Evolutionary conservation across 2,797 vertebrate species (phyloP).

Genomic region (Carapus acus): DNA sequence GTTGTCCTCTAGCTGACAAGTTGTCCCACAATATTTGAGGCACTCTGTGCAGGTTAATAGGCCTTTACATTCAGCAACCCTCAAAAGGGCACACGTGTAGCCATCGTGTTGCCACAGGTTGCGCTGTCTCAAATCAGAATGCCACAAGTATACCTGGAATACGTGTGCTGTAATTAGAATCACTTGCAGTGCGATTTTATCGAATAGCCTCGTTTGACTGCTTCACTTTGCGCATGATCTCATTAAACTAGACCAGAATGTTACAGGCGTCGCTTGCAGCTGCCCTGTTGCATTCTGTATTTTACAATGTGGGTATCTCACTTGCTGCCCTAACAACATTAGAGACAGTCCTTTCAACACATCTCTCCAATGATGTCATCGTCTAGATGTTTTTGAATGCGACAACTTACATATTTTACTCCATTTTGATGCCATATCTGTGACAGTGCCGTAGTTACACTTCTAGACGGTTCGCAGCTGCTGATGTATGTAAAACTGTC

Average conservation of each 20-base stretch:
- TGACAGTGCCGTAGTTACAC: not conserved
- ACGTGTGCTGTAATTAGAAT: not conserved
- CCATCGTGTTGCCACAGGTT: constrained; percentile 4
- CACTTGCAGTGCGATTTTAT: not conserved
- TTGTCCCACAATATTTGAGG: constrained; percentile 8
- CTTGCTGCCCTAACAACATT: not conserved
- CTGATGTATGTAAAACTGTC: not conserved
- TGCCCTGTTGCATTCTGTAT: not conserved
- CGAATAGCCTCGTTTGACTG: not conserved
- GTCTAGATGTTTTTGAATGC: not conserved
- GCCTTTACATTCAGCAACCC: not conserved
- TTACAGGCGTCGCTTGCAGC: not conserved
- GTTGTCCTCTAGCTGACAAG: constrained; percentile 18
- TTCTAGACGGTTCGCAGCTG: not conserved
- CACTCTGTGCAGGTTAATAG: constrained; percentile 4
- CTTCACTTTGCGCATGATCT: constrained; percentile 1
- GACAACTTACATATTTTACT: too few species aligned
- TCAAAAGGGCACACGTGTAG: not conserved
- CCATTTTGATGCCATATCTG: not conserved
- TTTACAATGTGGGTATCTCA: not conserved
- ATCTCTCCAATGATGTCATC: not conserved
- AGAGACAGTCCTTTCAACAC: not conserved
- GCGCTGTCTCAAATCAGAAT: not conserved
- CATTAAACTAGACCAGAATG: not conserved
- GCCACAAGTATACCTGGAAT: constrained; percentile 4